A percentile compares a stretch with the other conserved stretches of the same genome.
Conservation (phyloP, 64 coral and sea anemone genomes). For the Acropora yongei region DNA sequence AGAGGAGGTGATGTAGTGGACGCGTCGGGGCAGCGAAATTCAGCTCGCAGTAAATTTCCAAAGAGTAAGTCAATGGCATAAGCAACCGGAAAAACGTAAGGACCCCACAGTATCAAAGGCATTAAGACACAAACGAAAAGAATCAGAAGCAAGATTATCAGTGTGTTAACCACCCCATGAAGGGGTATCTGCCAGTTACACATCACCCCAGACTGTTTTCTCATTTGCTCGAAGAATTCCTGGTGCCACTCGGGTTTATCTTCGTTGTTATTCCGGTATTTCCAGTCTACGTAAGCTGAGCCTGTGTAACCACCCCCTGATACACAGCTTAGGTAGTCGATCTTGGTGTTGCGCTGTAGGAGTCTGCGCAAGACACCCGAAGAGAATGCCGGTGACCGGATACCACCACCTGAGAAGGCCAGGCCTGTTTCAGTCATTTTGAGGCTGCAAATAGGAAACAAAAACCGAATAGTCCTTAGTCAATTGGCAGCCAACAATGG, state of each 20-base stretch:
- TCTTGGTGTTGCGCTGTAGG: constrained; percentile 35
- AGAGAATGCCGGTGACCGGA: constrained; percentile 66
- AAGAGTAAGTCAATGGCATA: constrained; percentile 45
- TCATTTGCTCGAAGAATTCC: constrained; percentile 73
- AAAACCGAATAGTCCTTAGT: too few species aligned
- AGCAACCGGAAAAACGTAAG: constrained; percentile 15
- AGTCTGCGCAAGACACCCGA: constrained; percentile 62
- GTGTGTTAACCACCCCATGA: constrained; percentile 24
- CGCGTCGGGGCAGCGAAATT: neutral
- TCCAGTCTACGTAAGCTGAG: constrained; percentile 73
- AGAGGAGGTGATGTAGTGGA: neutral
- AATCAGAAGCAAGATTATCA: neutral
- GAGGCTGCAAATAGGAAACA: neutral
- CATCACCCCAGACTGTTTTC: constrained; percentile 30
- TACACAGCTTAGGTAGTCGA: constrained; percentile 66
- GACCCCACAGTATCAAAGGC: constrained; percentile 35
- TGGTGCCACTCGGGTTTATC: constrained; percentile 61
- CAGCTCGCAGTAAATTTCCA: constrained; percentile 36
- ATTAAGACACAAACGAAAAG: constrained; percentile 42
- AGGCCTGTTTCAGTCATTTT: constrained; percentile 34
- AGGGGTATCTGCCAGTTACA: constrained; percentile 42
- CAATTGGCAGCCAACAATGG: too few species aligned
- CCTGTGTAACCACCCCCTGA: constrained; percentile 65
- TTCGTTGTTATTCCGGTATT: constrained; percentile 48
- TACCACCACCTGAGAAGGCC: constrained; percentile 74